Evolutionary conservation across 2,888 invertebrate genomes (phyloP).

Genomic region (Caenorhabditis doughertyi): DNA sequence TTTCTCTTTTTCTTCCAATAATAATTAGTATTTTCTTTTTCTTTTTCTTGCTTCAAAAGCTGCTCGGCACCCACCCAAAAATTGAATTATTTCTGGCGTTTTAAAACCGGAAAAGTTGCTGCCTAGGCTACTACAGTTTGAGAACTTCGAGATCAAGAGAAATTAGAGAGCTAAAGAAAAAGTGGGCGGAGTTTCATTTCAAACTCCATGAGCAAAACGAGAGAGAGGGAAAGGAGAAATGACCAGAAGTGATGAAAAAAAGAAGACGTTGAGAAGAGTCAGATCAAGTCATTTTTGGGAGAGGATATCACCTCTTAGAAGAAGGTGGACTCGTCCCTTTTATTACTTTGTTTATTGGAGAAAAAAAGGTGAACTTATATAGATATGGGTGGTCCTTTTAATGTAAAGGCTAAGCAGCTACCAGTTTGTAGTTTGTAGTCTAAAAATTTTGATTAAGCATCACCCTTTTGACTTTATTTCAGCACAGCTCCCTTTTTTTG

Average conservation of each 20-base stretch:
- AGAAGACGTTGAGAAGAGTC: not conserved
- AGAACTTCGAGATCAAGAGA: not conserved
- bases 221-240: not conserved
- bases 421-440: not conserved
- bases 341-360: conserved; percentile 4
- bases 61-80: not conserved
- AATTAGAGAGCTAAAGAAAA: not conserved
- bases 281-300: not conserved
- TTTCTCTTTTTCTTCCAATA: not conserved
- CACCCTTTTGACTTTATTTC: too few relatives aligned
- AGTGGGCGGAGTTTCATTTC: not conserved
- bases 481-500: too few relatives aligned
- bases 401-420: not conserved
- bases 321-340: not conserved
- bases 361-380: not conserved
- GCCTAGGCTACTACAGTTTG: not conserved
- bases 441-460: not conserved
- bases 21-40: conserved; percentile 9
- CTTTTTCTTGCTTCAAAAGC: not conserved
- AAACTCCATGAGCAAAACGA: not conserved
- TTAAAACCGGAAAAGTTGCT: not conserved
- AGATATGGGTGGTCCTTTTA: not conserved
- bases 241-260: too few relatives aligned
- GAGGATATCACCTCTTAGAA: not conserved
- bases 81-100: not conserved